phyloP scores from a whole-genome alignment of 2,888 invertebrate genomes.

The Bellardia pandia region DNA sequence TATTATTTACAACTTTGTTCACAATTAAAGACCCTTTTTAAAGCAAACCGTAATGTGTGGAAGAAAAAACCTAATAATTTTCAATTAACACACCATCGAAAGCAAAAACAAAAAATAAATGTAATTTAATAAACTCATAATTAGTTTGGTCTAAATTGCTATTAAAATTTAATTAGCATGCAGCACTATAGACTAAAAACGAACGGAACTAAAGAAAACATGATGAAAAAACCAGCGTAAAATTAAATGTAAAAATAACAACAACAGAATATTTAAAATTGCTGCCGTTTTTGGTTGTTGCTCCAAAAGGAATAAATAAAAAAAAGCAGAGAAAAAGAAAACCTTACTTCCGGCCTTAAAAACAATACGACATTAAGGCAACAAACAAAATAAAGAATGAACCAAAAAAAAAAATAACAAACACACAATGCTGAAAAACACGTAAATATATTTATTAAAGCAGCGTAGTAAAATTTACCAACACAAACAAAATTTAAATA shows the following conservation, averaged over 20 bases:
- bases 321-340: neutral
- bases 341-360: conserved; percentile 35
- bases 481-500: conserved; percentile 13
- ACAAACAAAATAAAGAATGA: neutral
- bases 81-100: conserved; percentile 40
- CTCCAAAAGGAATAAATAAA: neutral
- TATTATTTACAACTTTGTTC: neutral
- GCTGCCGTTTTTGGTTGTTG: neutral
- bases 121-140: conserved; percentile 65
- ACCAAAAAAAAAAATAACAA: neutral
- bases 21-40: neutral
- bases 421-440: neutral
- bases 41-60: neutral
- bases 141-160: conserved; percentile 51
- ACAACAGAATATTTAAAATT: conserved; percentile 15
- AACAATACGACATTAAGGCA: conserved; percentile 32
- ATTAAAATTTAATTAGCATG: conserved; percentile 63
- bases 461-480: conserved; percentile 8
- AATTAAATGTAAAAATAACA: neutral
- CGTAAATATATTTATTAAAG: conserved; percentile 58
- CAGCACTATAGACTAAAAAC: neutral
- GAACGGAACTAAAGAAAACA: conserved; percentile 12
- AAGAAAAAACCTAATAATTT: conserved; percentile 28
- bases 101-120: conserved; percentile 31
- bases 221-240: neutral